These are phyloP conservation scores for Patella pellucida DNA, from an alignment of 2,888 invertebrate species.

Conservation along the genomic window DNA sequence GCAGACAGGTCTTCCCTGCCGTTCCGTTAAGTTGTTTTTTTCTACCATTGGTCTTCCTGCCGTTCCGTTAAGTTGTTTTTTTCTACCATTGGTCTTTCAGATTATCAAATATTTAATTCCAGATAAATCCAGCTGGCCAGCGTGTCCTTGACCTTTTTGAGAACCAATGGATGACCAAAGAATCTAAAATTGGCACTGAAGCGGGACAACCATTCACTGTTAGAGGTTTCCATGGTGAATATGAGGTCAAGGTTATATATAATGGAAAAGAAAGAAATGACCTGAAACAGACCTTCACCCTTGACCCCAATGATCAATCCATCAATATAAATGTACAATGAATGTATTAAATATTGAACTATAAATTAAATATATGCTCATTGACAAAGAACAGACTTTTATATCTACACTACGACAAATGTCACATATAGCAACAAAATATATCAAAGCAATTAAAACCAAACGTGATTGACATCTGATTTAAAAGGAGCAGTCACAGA, in stretches of 20 bases:
- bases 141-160: slow-evolving; percentile 22
- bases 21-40: too few species aligned
- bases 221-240: slow-evolving; percentile 31
- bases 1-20: too few species aligned
- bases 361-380: too few species aligned
- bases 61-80: background rate
- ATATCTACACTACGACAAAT: too few species aligned
- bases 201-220: slow-evolving; percentile 21
- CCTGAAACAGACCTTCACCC: slow-evolving; percentile 19
- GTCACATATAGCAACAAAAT: too few species aligned
- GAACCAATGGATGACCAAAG: slow-evolving; percentile 27
- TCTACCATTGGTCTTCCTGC: too few species aligned
- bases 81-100: background rate
- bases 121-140: slow-evolving; percentile 34
- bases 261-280: slow-evolving; percentile 18
- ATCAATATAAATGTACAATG: slow-evolving; percentile 10
- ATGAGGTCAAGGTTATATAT: slow-evolving; percentile 26
- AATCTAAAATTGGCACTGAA: slow-evolving; percentile 6
- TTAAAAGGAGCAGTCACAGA: too few species aligned
- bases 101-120: background rate
- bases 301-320: background rate
- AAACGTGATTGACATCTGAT: too few species aligned
- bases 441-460: too few species aligned
- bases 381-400: too few species aligned
- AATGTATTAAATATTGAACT: too few species aligned